Evolutionary conservation across 1,140 invertebrate genomes (phyloP).

Genomic region (Bombus consobrinus): DNA sequence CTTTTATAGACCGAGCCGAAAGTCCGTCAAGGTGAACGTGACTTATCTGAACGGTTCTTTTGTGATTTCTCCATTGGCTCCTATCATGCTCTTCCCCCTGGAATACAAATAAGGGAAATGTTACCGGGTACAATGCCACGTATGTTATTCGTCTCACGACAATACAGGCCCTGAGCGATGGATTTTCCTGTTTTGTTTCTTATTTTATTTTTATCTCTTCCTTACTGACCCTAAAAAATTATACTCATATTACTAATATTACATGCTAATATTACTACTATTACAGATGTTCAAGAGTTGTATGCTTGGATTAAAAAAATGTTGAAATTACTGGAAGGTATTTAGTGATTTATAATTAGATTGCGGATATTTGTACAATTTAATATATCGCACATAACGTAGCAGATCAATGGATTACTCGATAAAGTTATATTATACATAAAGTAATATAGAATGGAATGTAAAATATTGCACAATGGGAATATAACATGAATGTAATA

Average conservation of each 20-base stretch:
- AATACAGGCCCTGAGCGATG: slow-evolving; percentile 18
- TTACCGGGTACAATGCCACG: slow-evolving; percentile 28
- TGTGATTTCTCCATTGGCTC: slow-evolving; percentile 59
- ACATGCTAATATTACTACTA: too few relatives aligned
- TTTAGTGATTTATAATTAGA: too few relatives aligned
- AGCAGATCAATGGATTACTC: too few relatives aligned
- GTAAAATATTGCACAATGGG: too few relatives aligned
- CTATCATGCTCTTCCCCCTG: slow-evolving; percentile 46
- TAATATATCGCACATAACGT: too few relatives aligned
- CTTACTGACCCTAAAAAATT: neutral
- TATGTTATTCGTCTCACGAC: slow-evolving; percentile 40
- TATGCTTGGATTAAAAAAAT: too few relatives aligned
- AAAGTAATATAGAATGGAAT: too few relatives aligned
- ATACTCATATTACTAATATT: neutral
- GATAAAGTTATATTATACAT: too few relatives aligned
- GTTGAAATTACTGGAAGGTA: too few relatives aligned
- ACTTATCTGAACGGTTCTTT: slow-evolving; percentile 61
- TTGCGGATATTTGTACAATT: too few relatives aligned
- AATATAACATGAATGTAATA: too few relatives aligned
- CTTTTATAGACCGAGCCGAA: slow-evolving; percentile 59
- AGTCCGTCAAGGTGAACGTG: slow-evolving; percentile 60
- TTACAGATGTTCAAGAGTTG: too few relatives aligned
- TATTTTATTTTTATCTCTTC: neutral
- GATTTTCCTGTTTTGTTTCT: slow-evolving; percentile 12
- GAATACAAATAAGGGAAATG: slow-evolving; percentile 66